Conservation (phyloP, 1,140 invertebrate species). For the Bursaphelenchus mucronatus region DNA sequence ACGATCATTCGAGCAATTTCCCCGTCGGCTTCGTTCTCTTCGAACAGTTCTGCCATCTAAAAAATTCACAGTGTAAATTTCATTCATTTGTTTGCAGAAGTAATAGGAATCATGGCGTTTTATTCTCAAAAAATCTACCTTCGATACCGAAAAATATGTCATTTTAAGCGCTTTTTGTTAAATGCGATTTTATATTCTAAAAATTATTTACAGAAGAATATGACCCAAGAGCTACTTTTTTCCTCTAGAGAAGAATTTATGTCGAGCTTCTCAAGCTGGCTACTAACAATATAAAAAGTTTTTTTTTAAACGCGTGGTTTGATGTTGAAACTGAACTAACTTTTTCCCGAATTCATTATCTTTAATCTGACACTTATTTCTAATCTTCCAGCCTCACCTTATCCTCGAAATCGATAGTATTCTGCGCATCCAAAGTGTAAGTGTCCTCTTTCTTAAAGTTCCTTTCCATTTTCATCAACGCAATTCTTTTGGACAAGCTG, state of each 20-base stretch:
- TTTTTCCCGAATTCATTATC: slow-evolving; percentile 9
- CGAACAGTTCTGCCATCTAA: slow-evolving; percentile 55
- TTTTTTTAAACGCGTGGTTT: no score
- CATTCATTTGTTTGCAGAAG: no score
- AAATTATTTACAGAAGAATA: neutral
- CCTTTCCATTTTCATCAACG: slow-evolving; percentile 52
- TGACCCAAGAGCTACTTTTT: no score
- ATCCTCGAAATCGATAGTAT: slow-evolving; percentile 57
- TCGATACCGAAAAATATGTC: slow-evolving; percentile 26
- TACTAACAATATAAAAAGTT: no score
- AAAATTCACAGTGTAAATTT: slow-evolving; percentile 1
- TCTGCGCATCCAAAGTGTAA: slow-evolving; percentile 55
- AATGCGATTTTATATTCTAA: slow-evolving; percentile 10
- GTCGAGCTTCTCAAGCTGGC: no score
- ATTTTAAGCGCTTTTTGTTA: slow-evolving; percentile 9
- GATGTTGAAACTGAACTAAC: no score
- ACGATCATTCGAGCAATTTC: slow-evolving; percentile 51
- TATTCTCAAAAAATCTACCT: no score
- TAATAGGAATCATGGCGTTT: no score
- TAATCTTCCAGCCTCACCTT: no score
- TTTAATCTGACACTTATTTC: no score
- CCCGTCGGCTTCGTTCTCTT: slow-evolving; percentile 50
- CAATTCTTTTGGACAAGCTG: slow-evolving; percentile 50
- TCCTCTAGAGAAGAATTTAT: no score
- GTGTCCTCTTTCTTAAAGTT: slow-evolving; percentile 59